These are phyloP conservation scores for Tachycineta bicolor DNA, from an alignment of 2,113 vertebrate genomes.

Conservation along the genomic window DNA sequence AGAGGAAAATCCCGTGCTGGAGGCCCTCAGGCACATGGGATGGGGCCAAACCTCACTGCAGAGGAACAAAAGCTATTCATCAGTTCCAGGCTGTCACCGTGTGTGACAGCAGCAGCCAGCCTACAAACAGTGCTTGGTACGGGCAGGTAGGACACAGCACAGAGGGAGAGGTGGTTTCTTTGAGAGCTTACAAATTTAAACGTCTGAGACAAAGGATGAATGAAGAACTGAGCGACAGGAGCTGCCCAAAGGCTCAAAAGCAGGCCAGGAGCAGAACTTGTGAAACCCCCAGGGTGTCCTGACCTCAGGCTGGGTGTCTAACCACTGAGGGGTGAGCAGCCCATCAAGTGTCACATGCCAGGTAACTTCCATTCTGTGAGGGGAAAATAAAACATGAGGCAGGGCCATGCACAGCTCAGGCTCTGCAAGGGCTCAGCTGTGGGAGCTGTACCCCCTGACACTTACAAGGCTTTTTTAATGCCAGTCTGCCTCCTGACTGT, in stretches of 20 bases:
- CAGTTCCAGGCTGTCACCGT: background rate
- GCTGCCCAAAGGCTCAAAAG: background rate
- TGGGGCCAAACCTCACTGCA: background rate
- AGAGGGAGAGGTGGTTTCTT: background rate
- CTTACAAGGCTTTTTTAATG: background rate
- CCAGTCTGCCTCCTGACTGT: background rate
- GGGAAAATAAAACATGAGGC: background rate
- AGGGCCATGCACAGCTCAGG: background rate
- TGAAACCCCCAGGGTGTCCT: background rate
- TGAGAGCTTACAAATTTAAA: background rate
- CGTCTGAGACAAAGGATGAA: background rate
- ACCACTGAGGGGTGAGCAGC: background rate
- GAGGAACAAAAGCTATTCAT: background rate
- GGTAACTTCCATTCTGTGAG: background rate
- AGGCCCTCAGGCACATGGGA: background rate
- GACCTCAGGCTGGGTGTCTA: background rate
- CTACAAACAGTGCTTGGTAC: background rate
- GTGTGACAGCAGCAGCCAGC: background rate
- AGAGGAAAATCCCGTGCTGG: background rate
- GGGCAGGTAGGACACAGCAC: background rate
- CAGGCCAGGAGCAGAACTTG: background rate
- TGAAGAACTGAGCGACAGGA: background rate
- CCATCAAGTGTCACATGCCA: background rate
- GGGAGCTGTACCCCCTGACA: background rate
- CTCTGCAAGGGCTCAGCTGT: fast-evolving